Evolutionary conservation across 2,888 invertebrate species (phyloP).

Genomic region (Operophtera brumata): DNA sequence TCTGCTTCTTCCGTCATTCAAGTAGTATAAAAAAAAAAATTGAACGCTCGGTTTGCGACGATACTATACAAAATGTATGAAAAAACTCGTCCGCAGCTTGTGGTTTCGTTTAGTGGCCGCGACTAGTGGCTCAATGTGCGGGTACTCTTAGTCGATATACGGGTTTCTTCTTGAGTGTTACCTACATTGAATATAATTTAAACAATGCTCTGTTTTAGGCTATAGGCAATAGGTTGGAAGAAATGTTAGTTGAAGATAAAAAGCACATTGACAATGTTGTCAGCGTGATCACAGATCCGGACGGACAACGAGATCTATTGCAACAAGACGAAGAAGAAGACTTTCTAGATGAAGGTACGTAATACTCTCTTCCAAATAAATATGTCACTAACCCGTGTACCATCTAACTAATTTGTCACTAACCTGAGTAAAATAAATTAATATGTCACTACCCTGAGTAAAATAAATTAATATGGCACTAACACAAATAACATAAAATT

Average conservation of each 20-base stretch:
- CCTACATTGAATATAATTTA: not conserved
- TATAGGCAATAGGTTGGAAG: conserved; percentile 93
- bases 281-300: conserved; percentile 86
- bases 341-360: conserved; percentile 94
- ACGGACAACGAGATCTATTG: conserved; percentile 88
- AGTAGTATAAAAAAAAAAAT: too few species aligned
- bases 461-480: too few species aligned
- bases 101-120: too few species aligned
- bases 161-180: not conserved
- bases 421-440: too few species aligned
- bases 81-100: too few species aligned
- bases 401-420: not conserved
- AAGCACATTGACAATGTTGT: conserved; percentile 85
- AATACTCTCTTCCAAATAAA: conserved; percentile 2
- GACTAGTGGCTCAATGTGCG: too few species aligned
- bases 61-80: too few species aligned
- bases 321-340: conserved; percentile 97
- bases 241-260: conserved; percentile 91
- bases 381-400: not conserved
- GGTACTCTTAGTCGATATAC: too few species aligned
- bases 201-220: conserved; percentile 65
- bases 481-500: too few species aligned
- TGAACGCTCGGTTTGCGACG: too few species aligned
- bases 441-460: too few species aligned
- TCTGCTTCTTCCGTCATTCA: too few species aligned